Base-by-base conservation (phyloP, 2,113 vertebrate genomes). In the Acrocephalus arundinaceus region DNA sequence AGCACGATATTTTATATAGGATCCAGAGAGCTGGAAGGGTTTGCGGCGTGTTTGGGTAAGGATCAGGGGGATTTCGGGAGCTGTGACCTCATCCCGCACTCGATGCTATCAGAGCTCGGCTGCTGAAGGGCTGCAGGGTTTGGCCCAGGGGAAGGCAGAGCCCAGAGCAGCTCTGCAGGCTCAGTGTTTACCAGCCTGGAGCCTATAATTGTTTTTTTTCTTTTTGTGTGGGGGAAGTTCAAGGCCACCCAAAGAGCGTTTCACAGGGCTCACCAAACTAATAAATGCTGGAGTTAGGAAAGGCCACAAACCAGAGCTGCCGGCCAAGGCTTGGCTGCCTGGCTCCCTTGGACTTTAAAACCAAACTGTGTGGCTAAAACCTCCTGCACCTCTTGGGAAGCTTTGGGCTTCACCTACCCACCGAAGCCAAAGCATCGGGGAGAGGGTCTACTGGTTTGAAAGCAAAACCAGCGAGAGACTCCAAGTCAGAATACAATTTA, bases 1-100 rank as follows among this genome's bases (percentile, higher is more conserved):
- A 96, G 77, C 72, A 5, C 65, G 94, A 94, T 96, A 96, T 91
- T 97, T 96, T 94, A 94, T 91, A 95, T 85, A 87, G 2, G 27
- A 45, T 72, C 80, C 35, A 6, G 71, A 86, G 91, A 92, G 93
- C 75, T 88, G 93, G 96, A 82, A 93, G 92, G 95, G 84, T 96
- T 96, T 95, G 76, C 1, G 5, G 2, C 7, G 46, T 92, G 93
- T 97, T 96, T 97, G 86, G 85, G 93, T 94, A 97, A 96, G 95
- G 96, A 95, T 95, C 90, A 96, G 78, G 52, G 91, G 96, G 96
- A 96, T 94, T 94, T 96, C 33, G 10, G 87, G 48, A 72, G 95
- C 62, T 43, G 87, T 97, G 96, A 97, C 95, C 96, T 97, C 97
- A 96, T 74, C 85, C 52, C 0, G 2, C 30, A 1, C 68, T 72